Evolutionary conservation across 2,113 vertebrate species (phyloP), one percentile per base, ranked within the genome.

Genomic region (Heloderma charlesbogerti): DNA sequence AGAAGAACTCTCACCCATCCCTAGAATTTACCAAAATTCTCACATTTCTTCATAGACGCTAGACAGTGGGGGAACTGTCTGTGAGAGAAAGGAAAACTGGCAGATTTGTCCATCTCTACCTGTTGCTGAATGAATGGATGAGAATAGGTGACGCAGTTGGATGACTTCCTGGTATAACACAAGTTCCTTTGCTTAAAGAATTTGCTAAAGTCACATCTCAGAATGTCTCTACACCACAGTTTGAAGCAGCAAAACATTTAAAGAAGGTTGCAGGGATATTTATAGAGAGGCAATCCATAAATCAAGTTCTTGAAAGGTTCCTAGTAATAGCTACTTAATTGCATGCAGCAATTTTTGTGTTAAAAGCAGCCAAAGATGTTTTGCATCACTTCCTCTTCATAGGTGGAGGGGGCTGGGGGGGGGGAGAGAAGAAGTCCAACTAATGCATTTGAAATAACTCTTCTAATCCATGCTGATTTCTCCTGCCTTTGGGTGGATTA

Each of bases 301-400:
- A 94, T 91, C 90, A 87, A 90, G 51, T 93, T 94, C 93, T 91
- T 86, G 94, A 96, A 92, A 86, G 92, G 92, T 88, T 89, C 88
- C n/a, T 37, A 20, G 67, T 93, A 89, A 91, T 75, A 95, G 92
- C 89, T 92, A 91, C 93, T 94, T 95, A 96, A 96, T 96, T 96
- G 95, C 92, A 91, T 91, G 84, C 90, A 57, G 89, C n/a, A 0
- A 84, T 69, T 92, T 89, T 94, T 92, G 63, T 48, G 40, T 95
- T 90, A 91, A 88, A 89, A 87, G 92, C 90, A 93, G 40, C 60
- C 48, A 8, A 89, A 85, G 74, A 82, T 0, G 0, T 80, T 92
- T 87, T 88, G 82, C 90, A 79, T 90, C 79, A 67, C 92, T 91
- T 96, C 84, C 69, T 92, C 92, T 90, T 67, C 90, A 69, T 78